Percentiles rank a stretch among this genome's conserved stretches.
Evolutionary conservation across 2,113 vertebrate genomes (phyloP).

Genomic region (Alaudala cheleensis): DNA sequence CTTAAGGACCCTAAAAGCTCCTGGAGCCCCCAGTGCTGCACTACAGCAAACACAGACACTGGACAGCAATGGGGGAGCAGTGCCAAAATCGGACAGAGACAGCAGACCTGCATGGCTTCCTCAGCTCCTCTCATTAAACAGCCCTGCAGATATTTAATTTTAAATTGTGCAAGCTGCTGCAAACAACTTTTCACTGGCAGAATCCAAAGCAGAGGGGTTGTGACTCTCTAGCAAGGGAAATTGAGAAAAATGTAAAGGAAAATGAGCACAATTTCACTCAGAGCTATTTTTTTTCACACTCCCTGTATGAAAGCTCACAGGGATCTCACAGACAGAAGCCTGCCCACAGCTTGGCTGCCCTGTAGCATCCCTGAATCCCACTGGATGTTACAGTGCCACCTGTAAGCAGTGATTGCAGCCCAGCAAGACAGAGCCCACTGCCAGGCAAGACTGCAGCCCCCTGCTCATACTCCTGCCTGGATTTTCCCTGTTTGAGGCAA

Average conservation of each 20-base stretch:
- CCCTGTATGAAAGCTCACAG: background rate
- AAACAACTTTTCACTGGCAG: background rate
- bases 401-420: background rate
- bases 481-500: background rate
- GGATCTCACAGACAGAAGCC: background rate
- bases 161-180: background rate
- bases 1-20: background rate
- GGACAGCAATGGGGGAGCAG: background rate
- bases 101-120: background rate
- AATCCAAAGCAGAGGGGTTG: background rate
- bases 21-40: background rate
- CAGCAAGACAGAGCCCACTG: background rate
- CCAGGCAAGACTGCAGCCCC: background rate
- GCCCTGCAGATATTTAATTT: background rate
- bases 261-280: background rate
- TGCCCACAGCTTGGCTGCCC: background rate
- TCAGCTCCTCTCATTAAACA: background rate
- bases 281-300: background rate
- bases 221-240: background rate
- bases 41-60: background rate
- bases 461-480: accelerated
- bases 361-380: background rate
- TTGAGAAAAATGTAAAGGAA: background rate
- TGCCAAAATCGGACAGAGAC: accelerated
- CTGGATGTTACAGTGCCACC: background rate